Evolutionary conservation across 2,113 vertebrate species (phyloP).

Genomic region (Rhizomys pruinosus): DNA sequence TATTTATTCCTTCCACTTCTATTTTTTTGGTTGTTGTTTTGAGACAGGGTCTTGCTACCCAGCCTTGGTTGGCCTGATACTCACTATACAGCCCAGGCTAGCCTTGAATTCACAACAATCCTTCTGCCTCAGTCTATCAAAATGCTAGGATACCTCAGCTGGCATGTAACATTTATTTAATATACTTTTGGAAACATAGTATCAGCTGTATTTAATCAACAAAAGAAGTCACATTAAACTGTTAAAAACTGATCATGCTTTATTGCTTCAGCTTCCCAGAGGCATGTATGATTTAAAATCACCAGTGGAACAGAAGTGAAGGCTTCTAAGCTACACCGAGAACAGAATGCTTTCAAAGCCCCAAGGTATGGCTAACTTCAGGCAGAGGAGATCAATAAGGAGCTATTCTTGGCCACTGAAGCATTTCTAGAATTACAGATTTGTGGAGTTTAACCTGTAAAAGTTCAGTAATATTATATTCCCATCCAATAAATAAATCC

Average conservation of each 20-base stretch:
- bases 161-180: not conserved
- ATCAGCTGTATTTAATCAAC: constrained; percentile 51
- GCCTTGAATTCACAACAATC: not conserved
- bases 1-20: not conserved
- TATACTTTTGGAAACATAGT: not conserved
- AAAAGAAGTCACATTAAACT: constrained; percentile 33
- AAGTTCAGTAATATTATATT: constrained; percentile 51
- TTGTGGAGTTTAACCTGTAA: not conserved
- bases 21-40: no score
- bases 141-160: no score
- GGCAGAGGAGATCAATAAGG: constrained; percentile 64
- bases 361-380: constrained; percentile 50
- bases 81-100: not conserved
- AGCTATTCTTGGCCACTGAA: constrained; percentile 52
- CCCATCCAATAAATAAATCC: no score
- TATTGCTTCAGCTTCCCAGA: constrained; percentile 39
- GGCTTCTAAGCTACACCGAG: constrained; percentile 25
- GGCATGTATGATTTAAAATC: constrained; percentile 38
- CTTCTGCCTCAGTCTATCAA: not conserved
- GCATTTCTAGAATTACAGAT: constrained; percentile 60
- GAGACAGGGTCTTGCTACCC: not conserved
- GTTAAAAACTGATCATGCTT: constrained; percentile 26
- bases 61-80: not conserved
- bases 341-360: constrained; percentile 30
- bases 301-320: constrained; percentile 8